A percentile compares a stretch with the other conserved stretches of the same genome.
These are phyloP conservation scores for Epinephelus cyanopodus DNA, from an alignment of 2,113 vertebrate genomes.

Conservation along the genomic window DNA sequence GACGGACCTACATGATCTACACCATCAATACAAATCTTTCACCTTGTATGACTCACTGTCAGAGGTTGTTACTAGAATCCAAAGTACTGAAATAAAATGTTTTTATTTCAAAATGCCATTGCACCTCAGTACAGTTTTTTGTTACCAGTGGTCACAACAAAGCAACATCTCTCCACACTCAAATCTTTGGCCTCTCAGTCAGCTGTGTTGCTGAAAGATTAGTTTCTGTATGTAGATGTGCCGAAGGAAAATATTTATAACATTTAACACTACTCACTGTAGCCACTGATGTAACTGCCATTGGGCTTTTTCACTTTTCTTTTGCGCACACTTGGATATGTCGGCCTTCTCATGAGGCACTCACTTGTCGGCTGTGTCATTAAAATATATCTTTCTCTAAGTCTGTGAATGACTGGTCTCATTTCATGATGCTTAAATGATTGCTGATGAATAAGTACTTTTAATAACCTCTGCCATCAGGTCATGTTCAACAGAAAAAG, in stretches of 20 bases:
- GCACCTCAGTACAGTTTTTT: not conserved
- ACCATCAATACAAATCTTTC: not conserved
- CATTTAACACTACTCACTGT: not conserved
- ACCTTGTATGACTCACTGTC: not conserved
- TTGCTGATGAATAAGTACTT: not conserved
- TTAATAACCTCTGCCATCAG: not conserved
- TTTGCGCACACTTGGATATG: not conserved
- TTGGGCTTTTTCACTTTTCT: not conserved
- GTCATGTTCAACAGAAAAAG: not conserved
- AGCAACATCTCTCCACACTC: too few relatives aligned
- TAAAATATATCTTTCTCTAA: constrained; percentile 5
- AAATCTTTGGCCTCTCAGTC: too few relatives aligned
- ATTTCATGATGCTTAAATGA: not conserved
- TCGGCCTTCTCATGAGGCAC: not conserved
- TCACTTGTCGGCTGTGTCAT: not conserved
- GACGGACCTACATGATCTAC: too few relatives aligned
- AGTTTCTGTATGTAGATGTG: not conserved
- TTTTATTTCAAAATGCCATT: not conserved
- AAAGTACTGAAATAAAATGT: not conserved
- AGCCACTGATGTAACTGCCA: too few relatives aligned
- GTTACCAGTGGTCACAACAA: not conserved
- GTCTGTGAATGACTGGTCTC: not conserved
- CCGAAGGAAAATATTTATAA: not conserved
- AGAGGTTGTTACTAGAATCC: not conserved
- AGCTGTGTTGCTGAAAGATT: not conserved